Conservation (phyloP, 1,140 invertebrate species). For the Drosophila lini region DNA sequence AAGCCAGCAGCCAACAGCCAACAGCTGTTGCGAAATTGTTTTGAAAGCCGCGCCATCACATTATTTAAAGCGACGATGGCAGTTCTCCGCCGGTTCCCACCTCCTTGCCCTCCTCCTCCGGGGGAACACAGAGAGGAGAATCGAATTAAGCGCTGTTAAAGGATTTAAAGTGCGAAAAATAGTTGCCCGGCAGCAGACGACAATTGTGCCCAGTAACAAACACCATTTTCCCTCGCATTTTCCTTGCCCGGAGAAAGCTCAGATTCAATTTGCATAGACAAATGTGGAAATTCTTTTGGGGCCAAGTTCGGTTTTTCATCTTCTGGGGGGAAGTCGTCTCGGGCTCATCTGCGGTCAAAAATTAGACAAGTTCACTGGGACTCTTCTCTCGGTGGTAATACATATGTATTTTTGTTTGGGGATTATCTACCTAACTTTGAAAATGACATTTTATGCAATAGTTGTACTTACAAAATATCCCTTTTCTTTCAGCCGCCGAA, state of each 20-base stretch:
- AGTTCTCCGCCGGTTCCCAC: neutral
- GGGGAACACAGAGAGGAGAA: conserved; percentile 16
- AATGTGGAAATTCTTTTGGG: conserved; percentile 41
- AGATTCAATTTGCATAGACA: conserved; percentile 40
- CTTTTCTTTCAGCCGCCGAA: conserved; percentile 64
- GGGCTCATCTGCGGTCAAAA: conserved; percentile 16
- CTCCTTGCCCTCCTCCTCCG: neutral
- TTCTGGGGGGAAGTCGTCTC: neutral
- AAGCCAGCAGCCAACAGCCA: conserved; percentile 72
- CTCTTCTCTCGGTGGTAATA: neutral
- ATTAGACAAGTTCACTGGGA: conserved; percentile 12
- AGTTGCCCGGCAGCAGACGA: conserved; percentile 38
- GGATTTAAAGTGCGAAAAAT: conserved; percentile 63
- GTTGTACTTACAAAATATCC: neutral
- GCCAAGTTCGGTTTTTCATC: conserved; percentile 8
- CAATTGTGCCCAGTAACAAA: conserved; percentile 26
- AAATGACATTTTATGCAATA: neutral
- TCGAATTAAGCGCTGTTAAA: conserved; percentile 68
- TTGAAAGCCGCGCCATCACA: conserved; percentile 84
- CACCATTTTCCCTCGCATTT: conserved; percentile 1
- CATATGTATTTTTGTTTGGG: neutral
- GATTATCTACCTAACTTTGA: neutral
- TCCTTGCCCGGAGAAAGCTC: neutral
- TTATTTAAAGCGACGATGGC: conserved; percentile 80
- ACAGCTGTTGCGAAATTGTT: conserved; percentile 84